phyloP scores from a whole-genome alignment of 2,888 invertebrate genomes.

The Aleiodes alternator region DNA sequence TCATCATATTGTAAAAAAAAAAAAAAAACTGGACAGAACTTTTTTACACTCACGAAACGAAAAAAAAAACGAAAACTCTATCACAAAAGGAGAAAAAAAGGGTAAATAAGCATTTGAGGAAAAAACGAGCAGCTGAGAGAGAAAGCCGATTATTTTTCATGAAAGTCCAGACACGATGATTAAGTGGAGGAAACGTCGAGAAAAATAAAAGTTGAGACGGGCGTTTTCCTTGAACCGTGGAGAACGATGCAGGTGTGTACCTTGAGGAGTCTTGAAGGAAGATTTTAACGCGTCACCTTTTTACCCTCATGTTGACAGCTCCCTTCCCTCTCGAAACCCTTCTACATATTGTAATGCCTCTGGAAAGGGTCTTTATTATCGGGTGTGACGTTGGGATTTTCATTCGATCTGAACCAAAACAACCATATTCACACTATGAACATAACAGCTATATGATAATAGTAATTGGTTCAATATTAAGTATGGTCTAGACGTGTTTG shows the following conservation, averaged over 20 bases:
- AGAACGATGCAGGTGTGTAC: conserved; percentile 19
- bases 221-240: conserved; percentile 14
- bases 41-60: background rate
- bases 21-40: background rate
- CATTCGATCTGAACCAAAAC: no score
- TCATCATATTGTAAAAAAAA: conserved; percentile 4
- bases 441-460: no score
- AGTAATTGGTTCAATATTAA: no score
- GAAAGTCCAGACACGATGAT: conserved; percentile 34
- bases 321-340: no score
- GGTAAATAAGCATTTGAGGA: conserved; percentile 2
- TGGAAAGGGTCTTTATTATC: no score
- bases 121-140: conserved; percentile 5
- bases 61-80: background rate
- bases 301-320: no score
- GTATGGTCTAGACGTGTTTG: background rate
- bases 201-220: conserved; percentile 25
- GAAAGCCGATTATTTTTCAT: conserved; percentile 30
- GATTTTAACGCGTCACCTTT: no score
- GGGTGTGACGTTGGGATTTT: no score
- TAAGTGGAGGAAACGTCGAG: conserved; percentile 29
- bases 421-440: no score
- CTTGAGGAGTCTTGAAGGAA: no score
- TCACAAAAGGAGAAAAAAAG: conserved; percentile 9
- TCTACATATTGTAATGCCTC: no score